These are phyloP conservation scores for Hippocampus kuda DNA, from an alignment of 2,797 vertebrate genomes.

Conservation along the genomic window DNA sequence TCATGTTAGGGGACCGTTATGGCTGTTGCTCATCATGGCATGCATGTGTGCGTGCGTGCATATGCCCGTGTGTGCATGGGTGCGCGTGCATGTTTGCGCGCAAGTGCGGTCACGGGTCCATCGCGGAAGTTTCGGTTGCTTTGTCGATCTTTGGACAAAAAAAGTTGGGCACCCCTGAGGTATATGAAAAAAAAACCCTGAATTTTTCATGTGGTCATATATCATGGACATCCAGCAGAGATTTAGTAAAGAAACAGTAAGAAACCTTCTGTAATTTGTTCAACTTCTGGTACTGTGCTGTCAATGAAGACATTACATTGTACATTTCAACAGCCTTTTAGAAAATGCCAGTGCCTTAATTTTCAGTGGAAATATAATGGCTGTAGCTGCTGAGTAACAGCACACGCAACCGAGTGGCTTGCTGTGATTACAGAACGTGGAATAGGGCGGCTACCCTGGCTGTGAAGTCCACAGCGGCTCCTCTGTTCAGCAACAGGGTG, in stretches of 20 bases:
- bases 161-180: too few relatives aligned
- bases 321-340: not conserved
- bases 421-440: constrained; percentile 1
- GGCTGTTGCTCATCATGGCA: too few relatives aligned
- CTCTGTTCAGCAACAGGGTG: constrained; percentile 92
- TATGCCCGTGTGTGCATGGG: too few relatives aligned
- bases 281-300: not conserved
- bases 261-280: not conserved
- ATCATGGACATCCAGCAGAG: not conserved
- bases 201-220: not conserved
- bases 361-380: not conserved
- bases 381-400: constrained; percentile 2
- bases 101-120: too few relatives aligned
- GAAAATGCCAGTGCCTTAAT: not conserved
- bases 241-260: not conserved
- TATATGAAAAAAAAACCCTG: not conserved
- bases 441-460: constrained; percentile 75
- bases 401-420: not conserved
- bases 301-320: not conserved
- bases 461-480: constrained; percentile 94
- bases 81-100: too few relatives aligned
- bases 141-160: too few relatives aligned
- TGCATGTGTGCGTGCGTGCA: too few relatives aligned
- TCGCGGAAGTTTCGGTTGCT: too few relatives aligned
- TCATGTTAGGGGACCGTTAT: too few relatives aligned